Percentiles rank a stretch among this genome's conserved stretches.
These are phyloP conservation scores for Hormaphis cornu DNA, from an alignment of 1,140 invertebrate genomes.

Conservation along the genomic window DNA sequence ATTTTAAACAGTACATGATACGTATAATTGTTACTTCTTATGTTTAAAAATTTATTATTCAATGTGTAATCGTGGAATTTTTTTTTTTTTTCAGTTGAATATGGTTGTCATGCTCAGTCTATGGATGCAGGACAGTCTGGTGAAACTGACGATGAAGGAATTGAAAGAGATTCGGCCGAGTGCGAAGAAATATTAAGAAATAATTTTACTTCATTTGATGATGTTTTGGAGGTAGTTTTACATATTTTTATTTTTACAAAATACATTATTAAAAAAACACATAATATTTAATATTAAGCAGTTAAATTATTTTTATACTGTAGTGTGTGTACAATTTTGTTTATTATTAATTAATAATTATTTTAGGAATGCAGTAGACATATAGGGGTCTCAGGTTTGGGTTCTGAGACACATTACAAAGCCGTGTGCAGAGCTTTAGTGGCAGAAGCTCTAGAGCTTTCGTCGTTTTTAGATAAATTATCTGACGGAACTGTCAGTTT, in stretches of 20 bases:
- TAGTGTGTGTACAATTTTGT: neutral
- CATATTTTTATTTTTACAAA: neutral
- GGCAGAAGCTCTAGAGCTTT: constrained; percentile 78
- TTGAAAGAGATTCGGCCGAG: constrained; percentile 76
- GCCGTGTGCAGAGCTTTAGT: constrained; percentile 84
- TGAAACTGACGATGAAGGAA: constrained; percentile 81
- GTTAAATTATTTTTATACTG: too few relatives aligned
- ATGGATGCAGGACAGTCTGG: constrained; percentile 29
- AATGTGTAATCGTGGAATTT: neutral
- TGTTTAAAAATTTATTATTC: neutral
- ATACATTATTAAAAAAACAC: neutral
- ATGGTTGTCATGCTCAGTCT: constrained; percentile 20
- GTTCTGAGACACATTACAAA: constrained; percentile 69
- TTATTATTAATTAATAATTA: constrained; percentile 30
- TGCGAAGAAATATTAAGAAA: constrained; percentile 47
- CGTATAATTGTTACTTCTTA: too few relatives aligned
- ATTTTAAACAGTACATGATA: too few relatives aligned
- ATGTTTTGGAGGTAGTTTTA: constrained; percentile 32
- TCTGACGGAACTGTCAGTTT: constrained; percentile 48
- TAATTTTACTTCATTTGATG: constrained; percentile 28
- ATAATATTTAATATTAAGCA: too few relatives aligned
- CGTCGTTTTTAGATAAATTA: constrained; percentile 79
- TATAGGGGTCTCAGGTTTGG: constrained; percentile 44
- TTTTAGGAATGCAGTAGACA: constrained; percentile 59
- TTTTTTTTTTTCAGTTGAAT: constrained; percentile 6